Conservation (phyloP, 2,797 vertebrate species). For the Sebastes miniatus region DNA sequence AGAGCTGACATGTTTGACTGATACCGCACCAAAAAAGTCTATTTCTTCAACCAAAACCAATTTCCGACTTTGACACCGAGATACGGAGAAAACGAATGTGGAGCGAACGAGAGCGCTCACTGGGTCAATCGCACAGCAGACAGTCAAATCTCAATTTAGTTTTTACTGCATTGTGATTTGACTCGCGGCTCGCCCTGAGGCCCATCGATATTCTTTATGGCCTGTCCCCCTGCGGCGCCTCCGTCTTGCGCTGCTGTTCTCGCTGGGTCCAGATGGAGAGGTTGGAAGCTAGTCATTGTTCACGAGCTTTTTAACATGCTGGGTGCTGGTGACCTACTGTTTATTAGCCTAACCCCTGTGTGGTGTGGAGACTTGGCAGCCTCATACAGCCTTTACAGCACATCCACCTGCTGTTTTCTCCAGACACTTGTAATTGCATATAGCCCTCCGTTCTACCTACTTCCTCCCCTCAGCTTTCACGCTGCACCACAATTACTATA, state of each 20-base stretch:
- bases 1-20: conserved; percentile 50
- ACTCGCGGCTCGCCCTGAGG: conserved; percentile 9
- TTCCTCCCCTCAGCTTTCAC: conserved; percentile 38
- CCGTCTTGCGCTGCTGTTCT: conserved; percentile 46
- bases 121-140: conserved; percentile 35
- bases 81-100: conserved; percentile 57
- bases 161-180: conserved; percentile 48
- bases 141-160: conserved; percentile 45
- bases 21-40: conserved; percentile 44
- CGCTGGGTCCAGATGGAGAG: conserved; percentile 70
- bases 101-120: neutral
- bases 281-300: conserved; percentile 70
- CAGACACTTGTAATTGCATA: conserved; percentile 41
- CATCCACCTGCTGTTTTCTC: conserved; percentile 64
- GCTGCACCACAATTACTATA: conserved; percentile 39
- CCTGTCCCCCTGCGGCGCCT: conserved; percentile 27
- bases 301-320: conserved; percentile 70
- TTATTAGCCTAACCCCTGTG: conserved; percentile 74
- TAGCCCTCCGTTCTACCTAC: conserved; percentile 5
- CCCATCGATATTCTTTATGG: conserved; percentile 72
- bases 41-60: conserved; percentile 67
- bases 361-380: conserved; percentile 46
- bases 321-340: conserved; percentile 68
- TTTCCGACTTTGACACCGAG: conserved; percentile 62
- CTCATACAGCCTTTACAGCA: conserved; percentile 54